Evolutionary conservation across 2,888 invertebrate genomes (phyloP), one percentile per base, ranked within the genome.

Genomic region (Polyploca ridens): DNA sequence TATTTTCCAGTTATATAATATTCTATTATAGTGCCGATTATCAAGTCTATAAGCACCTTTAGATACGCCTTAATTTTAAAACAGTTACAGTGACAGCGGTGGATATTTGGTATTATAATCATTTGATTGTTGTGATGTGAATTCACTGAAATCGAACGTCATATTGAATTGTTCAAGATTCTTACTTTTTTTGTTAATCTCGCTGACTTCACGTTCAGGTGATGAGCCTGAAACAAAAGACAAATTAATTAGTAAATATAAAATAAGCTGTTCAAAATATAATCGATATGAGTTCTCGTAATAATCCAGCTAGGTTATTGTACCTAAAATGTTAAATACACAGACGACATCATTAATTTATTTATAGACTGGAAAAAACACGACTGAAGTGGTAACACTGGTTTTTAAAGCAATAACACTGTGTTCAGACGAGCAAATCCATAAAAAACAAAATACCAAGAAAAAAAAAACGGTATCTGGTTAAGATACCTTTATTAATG

Each of bases 111-210:
- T 88, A 84, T 87, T 89, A 75, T 84, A 85, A 90, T 87, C 66
- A 65, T 69, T 66, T 68, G 71, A 66, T 64, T 68, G 49, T 35
- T 61, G 68, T 66, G 64, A 59, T 73, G 73, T 70, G 62, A 70
- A 62, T 65, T 66, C 67, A 68, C 72, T 73, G 74, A 78, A 80
- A 62, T 64, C 62, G 33, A 65, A 19, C 72, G 69, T 76, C 78
- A 73, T 64, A 63, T 67, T n/a, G 16, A n/a, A 16, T 68, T 63
- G 44, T 66, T 76, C 67, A 75, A 69, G 68, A 61, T 63, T 68
- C 69, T 74, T 90, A 93, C 93, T 93, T 93, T 93, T 93, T 81
- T 93, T 91, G 77, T 78, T 90, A 82, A 84, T 88, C 79, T 93
- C 93, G 78, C 75, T 78, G 74, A 90, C 69, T 79, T 91, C 93